Conservation (phyloP, 2,797 vertebrate species). For the Poecilia gillii region DNA sequence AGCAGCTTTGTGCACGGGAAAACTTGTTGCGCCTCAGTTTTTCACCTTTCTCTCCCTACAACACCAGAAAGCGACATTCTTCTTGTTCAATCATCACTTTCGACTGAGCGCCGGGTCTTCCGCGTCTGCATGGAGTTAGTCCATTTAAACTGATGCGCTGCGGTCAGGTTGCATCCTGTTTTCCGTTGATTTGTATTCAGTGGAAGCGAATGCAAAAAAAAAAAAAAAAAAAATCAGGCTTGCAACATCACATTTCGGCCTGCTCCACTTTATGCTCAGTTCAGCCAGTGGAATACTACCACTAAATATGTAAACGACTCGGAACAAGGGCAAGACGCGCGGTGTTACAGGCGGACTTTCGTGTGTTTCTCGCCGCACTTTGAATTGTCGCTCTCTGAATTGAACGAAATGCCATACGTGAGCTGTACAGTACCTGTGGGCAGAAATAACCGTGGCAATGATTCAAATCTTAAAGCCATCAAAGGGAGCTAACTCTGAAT, state of each 20-base stretch:
- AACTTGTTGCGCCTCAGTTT: background rate
- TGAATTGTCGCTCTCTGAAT: constrained; percentile 8
- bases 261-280: background rate
- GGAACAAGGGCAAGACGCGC: background rate
- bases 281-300: background rate
- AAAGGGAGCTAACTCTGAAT: constrained; percentile 57
- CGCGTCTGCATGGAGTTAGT: constrained; percentile 21
- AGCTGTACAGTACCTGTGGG: constrained; percentile 9
- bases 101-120: constrained; percentile 38
- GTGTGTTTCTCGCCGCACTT: background rate
- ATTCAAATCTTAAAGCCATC: constrained; percentile 63
- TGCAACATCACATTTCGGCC: background rate
- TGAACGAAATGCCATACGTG: background rate
- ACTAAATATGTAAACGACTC: background rate
- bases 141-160: constrained; percentile 50
- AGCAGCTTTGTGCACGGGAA: constrained; percentile 2
- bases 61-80: background rate
- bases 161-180: constrained; percentile 51
- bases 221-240: background rate
- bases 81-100: constrained; percentile 5
- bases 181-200: constrained; percentile 27
- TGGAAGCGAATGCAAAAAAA: constrained; percentile 21
- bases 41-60: background rate
- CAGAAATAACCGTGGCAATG: constrained; percentile 52
- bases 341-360: background rate